Conservation (phyloP, 2,113 vertebrate genomes). For the Mesembrinibis cayennensis region DNA sequence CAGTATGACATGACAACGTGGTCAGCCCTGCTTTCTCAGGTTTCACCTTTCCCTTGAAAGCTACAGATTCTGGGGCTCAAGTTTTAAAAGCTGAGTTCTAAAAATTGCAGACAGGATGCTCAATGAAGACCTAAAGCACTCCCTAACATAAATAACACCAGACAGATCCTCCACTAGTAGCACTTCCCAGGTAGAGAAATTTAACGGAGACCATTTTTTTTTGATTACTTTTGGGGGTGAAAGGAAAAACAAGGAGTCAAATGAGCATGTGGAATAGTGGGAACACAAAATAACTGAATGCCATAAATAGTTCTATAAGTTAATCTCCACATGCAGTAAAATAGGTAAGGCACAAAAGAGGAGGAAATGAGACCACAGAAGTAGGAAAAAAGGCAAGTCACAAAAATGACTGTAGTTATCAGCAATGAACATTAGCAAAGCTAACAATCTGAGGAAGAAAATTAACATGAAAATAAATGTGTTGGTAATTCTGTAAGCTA, state of each 20-base stretch:
- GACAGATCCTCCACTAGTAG: neutral
- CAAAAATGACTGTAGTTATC: neutral
- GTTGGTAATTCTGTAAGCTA: neutral
- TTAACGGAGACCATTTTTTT: neutral
- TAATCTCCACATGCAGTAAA: neutral
- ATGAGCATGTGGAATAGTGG: rapidly evolving
- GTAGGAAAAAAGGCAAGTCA: neutral
- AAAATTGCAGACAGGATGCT: neutral
- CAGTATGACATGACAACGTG: neutral
- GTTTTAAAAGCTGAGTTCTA: neutral
- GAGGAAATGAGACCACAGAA: neutral
- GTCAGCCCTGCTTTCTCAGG: neutral
- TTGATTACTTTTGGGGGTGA: neutral
- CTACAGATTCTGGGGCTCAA: neutral
- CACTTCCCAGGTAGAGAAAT: neutral
- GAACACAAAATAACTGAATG: neutral
- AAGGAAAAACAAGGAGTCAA: neutral
- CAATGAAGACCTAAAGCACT: neutral
- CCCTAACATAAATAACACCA: neutral
- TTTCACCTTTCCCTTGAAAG: neutral
- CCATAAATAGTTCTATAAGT: neutral
- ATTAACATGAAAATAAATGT: neutral
- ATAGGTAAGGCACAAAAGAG: neutral
- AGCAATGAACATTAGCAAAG: neutral
- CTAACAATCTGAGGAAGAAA: neutral